Conservation (phyloP, 2,797 vertebrate genomes). For the Columba guinea region DNA sequence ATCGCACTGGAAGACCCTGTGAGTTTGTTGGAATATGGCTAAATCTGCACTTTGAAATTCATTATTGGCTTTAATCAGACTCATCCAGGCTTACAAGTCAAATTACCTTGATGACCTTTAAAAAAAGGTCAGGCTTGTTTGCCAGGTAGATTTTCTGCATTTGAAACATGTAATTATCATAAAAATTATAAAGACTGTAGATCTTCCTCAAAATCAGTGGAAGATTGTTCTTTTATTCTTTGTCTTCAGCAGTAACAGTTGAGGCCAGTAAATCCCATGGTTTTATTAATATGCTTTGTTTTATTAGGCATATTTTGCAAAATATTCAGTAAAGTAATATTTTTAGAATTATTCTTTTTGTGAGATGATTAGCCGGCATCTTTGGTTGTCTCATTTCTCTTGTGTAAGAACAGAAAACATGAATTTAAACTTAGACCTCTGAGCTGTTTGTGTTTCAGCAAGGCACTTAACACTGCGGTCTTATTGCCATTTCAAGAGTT, state of each 20-base stretch:
- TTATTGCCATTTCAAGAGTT: background rate
- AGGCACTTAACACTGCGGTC: background rate
- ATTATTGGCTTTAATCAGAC: conserved; percentile 36
- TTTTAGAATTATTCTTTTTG: background rate
- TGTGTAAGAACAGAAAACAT: background rate
- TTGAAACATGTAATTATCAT: conserved; percentile 33
- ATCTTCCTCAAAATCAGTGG: background rate
- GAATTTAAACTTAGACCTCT: background rate
- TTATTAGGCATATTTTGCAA: background rate
- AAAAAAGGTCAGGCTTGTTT: conserved; percentile 46
- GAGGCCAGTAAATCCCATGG: background rate
- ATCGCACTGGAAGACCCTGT: background rate
- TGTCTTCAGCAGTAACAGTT: background rate
- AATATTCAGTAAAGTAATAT: background rate
- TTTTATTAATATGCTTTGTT: background rate
- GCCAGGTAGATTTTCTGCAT: conserved; percentile 12
- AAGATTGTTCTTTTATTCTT: background rate
- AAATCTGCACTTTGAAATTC: conserved; percentile 9
- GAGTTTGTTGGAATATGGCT: background rate
- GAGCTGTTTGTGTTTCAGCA: background rate
- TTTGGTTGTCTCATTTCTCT: background rate
- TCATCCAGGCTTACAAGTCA: conserved; percentile 16
- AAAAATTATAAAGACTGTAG: conserved; percentile 5
- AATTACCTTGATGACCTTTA: conserved; percentile 39
- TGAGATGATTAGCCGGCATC: background rate